phyloP scores from a whole-genome alignment of 2,888 invertebrate genomes.

The Scelioninae gen. 2 region DNA sequence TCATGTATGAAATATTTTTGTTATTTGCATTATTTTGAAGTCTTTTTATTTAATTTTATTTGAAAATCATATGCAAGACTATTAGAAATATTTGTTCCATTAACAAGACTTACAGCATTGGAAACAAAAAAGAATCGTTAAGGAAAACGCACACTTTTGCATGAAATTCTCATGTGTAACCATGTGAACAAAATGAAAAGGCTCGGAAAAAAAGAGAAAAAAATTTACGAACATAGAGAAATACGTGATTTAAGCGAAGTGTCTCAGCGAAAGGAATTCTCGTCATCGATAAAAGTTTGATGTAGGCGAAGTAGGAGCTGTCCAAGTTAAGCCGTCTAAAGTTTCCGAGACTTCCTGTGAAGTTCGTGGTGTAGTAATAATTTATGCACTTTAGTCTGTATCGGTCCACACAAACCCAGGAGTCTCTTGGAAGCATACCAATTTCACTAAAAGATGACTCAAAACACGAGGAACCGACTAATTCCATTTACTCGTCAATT shows the following conservation, averaged over 20 bases:
- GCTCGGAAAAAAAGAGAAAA: constrained; percentile 30
- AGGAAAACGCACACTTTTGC: too few species aligned
- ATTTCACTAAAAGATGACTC: constrained; percentile 51
- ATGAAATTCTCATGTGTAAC: background rate
- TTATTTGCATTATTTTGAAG: too few species aligned
- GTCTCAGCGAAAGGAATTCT: constrained; percentile 60
- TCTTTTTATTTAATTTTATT: too few species aligned
- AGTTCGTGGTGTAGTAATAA: constrained; percentile 69
- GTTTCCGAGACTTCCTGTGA: constrained; percentile 55
- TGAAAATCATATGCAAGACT: too few species aligned
- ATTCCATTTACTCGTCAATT: constrained; percentile 49
- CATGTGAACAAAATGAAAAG: constrained; percentile 8
- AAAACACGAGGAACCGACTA: constrained; percentile 47
- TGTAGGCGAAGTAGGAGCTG: constrained; percentile 59
- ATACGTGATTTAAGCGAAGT: constrained; percentile 51
- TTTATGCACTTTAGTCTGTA: constrained; percentile 70
- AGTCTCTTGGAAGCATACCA: constrained; percentile 51
- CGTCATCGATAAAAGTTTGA: constrained; percentile 69
- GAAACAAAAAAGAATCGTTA: too few species aligned
- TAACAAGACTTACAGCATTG: too few species aligned
- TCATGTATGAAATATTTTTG: too few species aligned
- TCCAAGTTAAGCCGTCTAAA: constrained; percentile 58
- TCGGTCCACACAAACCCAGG: constrained; percentile 59
- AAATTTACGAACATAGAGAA: constrained; percentile 45
- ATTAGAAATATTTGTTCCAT: too few species aligned